Evolutionary conservation across 2,888 invertebrate species (phyloP), one percentile per base, ranked within the genome.

Genomic region (Coenonympha glycerion): DNA sequence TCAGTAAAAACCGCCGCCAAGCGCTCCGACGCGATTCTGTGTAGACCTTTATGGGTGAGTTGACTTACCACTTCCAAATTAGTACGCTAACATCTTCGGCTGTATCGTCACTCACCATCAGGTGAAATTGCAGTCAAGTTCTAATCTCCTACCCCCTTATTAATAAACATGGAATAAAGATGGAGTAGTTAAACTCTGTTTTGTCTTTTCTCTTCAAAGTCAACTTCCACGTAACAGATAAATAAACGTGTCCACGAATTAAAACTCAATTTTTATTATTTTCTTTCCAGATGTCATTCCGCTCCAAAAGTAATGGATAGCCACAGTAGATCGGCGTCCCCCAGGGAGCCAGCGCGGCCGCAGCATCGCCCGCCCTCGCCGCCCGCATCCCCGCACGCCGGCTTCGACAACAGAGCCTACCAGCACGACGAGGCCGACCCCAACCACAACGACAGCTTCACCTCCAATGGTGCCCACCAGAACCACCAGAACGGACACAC

Each of bases 361-460:
- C 81, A 79, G 54, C 84, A 84, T 64, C 68, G 82, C 41, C 85
- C 86, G 2, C 84, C 85, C 3, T 82, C 84, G 4, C 84, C 86
- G 3, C 83, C 81, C 0, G 58, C 66, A 3, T 55, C 61, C 4
- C 64, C 63, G 3, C 44, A 44, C 21, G 57, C 71, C 6, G 83
- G 73, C 64, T 84, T 84, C 65, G 85, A 90, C 67, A 88, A 90
- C 65, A 80, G 71, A 55, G 85, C 76, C 48, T 86, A 80, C 72
- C 76, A 77, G 47, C 80, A 79, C 59, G 84, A 85, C 61, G 82
- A 81, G 24, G 68, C 74, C 2, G 84, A 81, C 66, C 83, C 71
- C 2, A 86, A 87, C 67, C 86, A 86, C 67, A 86, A 87, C 65
- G 83, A 83, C 62, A 85, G 90, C 22, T 85, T 90, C 64, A 83